phyloP scores from a whole-genome alignment of 2,888 invertebrate genomes.

The Chrysolina haemoptera region DNA sequence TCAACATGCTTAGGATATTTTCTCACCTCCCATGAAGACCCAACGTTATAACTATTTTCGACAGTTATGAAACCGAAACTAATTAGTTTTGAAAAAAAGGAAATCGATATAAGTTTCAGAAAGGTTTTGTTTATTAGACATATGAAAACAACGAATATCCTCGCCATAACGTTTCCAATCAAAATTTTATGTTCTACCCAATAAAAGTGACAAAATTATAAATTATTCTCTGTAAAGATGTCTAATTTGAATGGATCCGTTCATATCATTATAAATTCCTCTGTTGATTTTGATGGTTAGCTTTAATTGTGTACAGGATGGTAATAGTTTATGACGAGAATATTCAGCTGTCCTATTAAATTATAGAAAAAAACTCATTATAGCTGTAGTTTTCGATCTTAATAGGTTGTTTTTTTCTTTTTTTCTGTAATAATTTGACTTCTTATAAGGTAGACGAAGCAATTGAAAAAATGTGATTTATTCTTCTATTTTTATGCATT shows the following conservation, averaged over 20 bases:
- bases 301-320: background rate
- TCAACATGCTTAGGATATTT: background rate
- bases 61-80: slow-evolving; percentile 62
- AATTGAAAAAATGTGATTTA: too few relatives aligned
- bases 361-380: background rate
- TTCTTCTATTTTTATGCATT: too few relatives aligned
- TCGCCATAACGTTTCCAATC: background rate
- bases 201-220: background rate
- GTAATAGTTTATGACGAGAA: background rate
- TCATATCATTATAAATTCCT: slow-evolving; percentile 3
- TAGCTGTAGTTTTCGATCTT: background rate
- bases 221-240: background rate
- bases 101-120: background rate
- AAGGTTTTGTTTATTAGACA: slow-evolving; percentile 6
- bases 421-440: too few relatives aligned
- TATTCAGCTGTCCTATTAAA: background rate
- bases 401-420: too few relatives aligned
- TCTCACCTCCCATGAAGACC: background rate
- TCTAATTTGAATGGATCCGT: slow-evolving; percentile 10
- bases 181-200: slow-evolving; percentile 2
- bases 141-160: background rate
- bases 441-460: too few relatives aligned
- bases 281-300: background rate
- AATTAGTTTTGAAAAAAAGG: slow-evolving; percentile 59
- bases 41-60: slow-evolving; percentile 35